These are phyloP conservation scores for Platyscapa corneri DNA, from an alignment of 1,140 invertebrate species.

Conservation along the genomic window DNA sequence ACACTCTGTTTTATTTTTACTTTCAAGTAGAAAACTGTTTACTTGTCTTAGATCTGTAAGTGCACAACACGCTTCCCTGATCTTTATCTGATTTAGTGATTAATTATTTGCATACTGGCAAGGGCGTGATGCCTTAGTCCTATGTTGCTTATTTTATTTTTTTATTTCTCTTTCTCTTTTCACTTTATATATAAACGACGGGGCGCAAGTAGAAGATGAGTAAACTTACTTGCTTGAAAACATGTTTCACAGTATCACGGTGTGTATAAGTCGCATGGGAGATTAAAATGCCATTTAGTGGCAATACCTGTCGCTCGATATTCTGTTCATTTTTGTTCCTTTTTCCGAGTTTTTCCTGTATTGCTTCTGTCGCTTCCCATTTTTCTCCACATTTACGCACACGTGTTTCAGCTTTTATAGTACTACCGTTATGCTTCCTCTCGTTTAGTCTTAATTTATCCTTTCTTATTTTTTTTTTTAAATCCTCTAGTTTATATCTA, in stretches of 20 bases:
- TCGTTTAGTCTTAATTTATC: background rate
- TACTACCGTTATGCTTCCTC: constrained; percentile 20
- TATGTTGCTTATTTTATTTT: background rate
- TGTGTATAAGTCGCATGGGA: background rate
- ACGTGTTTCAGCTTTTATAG: background rate
- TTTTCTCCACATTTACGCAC: background rate
- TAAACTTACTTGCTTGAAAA: background rate
- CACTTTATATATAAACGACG: constrained; percentile 37
- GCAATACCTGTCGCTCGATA: constrained; percentile 18
- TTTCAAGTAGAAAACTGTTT: too few species aligned
- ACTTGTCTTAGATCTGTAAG: background rate
- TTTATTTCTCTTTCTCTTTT: background rate
- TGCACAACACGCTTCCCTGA: constrained; percentile 53
- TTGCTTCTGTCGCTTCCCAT: background rate
- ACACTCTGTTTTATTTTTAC: too few species aligned
- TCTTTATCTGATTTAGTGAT: constrained; percentile 60
- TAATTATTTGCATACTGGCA: constrained; percentile 61
- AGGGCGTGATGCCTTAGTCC: constrained; percentile 12
- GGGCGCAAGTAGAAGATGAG: background rate
- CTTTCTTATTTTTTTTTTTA: background rate
- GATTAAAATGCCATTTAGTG: constrained; percentile 32
- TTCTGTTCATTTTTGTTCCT: background rate
- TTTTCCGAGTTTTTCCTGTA: background rate
- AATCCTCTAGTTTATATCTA: background rate
- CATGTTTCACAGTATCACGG: background rate